A percentile compares a stretch with the other conserved stretches of the same genome.
phyloP scores from a whole-genome alignment of 1,140 invertebrate genomes.

The Macrotrachela quadricornifera region DNA sequence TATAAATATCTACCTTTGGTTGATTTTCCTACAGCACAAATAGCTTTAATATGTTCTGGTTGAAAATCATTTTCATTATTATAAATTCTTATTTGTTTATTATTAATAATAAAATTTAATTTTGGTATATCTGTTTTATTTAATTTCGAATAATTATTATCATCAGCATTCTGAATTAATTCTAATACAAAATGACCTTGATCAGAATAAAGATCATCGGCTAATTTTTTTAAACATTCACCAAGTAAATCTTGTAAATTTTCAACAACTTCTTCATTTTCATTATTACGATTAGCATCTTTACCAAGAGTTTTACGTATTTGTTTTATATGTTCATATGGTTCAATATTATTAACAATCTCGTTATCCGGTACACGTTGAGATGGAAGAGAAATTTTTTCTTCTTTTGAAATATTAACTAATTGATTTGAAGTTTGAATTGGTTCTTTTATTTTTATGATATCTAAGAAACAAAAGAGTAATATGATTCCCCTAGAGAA shows the following conservation, averaged over 20 bases:
- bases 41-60: constrained; percentile 21
- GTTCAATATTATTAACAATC: no score
- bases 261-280: constrained; percentile 3
- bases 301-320: constrained; percentile 12
- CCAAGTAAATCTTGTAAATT: constrained; percentile 10
- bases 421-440: no score
- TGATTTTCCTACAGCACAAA: constrained; percentile 29
- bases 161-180: constrained; percentile 29
- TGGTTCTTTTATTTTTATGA: no score
- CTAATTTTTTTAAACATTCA: constrained; percentile 15
- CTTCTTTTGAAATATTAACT: no score
- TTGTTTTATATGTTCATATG: no score
- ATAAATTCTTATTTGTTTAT: constrained; percentile 15
- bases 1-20: no score
- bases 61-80: constrained; percentile 29
- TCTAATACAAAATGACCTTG: constrained; percentile 30
- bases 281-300: constrained; percentile 7
- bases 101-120: constrained; percentile 18
- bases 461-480: no score
- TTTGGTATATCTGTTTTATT: no score
- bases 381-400: no score
- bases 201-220: constrained; percentile 28
- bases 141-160: constrained; percentile 25
- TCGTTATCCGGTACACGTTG: no score
- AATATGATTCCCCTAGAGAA: no score